These are phyloP conservation scores for Ditylenchus dipsaci DNA, from an alignment of 1,140 invertebrate genomes.

Conservation along the genomic window DNA sequence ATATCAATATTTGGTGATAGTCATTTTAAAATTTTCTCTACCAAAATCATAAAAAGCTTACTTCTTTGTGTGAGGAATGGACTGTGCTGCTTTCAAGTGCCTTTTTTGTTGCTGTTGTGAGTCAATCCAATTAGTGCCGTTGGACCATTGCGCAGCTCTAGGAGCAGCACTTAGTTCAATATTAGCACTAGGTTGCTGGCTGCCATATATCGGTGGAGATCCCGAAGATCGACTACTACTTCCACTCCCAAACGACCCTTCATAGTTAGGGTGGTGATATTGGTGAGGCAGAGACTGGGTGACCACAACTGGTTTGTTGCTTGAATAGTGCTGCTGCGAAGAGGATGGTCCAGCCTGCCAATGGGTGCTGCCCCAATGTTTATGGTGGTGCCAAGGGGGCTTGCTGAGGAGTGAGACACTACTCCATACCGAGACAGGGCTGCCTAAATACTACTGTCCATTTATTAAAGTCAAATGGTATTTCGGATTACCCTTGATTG, in stretches of 20 bases:
- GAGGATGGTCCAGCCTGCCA: neutral
- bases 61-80: neutral
- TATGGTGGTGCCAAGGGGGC: conserved; percentile 9
- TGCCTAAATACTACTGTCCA: neutral
- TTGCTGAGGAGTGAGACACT: neutral
- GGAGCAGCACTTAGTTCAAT: neutral
- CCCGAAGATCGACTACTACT: neutral
- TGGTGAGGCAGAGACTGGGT: neutral
- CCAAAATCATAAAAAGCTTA: neutral
- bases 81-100: neutral
- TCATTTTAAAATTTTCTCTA: too few species aligned
- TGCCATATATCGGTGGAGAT: neutral
- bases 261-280: neutral
- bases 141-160: neutral
- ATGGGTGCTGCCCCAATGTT: conserved; percentile 15
- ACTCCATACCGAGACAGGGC: neutral
- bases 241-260: neutral
- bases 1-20: too few species aligned
- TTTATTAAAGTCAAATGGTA: neutral
- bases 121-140: neutral
- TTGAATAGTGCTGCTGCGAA: neutral
- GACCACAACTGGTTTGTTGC: neutral
- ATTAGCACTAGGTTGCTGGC: neutral
- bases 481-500: neutral
- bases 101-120: neutral